These are phyloP conservation scores for Sepiola atlantica DNA, from an alignment of 2,888 invertebrate species.

Conservation along the genomic window DNA sequence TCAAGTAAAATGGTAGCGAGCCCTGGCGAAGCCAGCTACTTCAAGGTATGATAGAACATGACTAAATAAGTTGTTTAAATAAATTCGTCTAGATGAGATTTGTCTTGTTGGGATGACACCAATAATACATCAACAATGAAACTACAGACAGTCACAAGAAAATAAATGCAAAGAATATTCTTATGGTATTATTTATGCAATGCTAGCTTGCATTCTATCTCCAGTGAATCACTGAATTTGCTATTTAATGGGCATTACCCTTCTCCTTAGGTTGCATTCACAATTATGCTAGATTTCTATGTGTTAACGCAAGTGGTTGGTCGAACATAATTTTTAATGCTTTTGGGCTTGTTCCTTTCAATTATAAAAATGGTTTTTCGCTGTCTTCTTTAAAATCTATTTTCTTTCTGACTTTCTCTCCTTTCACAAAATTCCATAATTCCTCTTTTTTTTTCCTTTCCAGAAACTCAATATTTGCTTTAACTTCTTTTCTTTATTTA, in stretches of 20 bases:
- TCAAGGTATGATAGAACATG: too few species aligned
- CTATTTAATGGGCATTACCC: not conserved
- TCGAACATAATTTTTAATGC: not conserved
- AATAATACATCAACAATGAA: not conserved
- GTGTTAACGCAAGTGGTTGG: not conserved
- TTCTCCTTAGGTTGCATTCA: not conserved
- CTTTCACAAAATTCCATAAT: not conserved
- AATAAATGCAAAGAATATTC: not conserved
- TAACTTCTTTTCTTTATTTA: not conserved
- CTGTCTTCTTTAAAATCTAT: slow-evolving; percentile 6
- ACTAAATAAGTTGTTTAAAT: too few species aligned
- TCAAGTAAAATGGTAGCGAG: too few species aligned
- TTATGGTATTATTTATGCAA: not conserved
- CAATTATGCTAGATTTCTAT: not conserved
- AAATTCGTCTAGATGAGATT: too few species aligned
- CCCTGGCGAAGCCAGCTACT: too few species aligned
- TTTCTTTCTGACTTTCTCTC: not conserved
- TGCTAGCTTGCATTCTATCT: not conserved
- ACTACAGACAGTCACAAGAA: not conserved
- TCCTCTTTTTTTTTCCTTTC: not conserved
- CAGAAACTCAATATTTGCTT: not conserved
- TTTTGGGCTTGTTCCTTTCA: slow-evolving; percentile 32
- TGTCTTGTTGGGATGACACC: too few species aligned
- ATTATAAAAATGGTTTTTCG: not conserved
- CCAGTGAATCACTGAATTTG: not conserved